Evolutionary conservation across 2,888 invertebrate genomes (phyloP).

Genomic region (Neoitamus cyanurus): DNA sequence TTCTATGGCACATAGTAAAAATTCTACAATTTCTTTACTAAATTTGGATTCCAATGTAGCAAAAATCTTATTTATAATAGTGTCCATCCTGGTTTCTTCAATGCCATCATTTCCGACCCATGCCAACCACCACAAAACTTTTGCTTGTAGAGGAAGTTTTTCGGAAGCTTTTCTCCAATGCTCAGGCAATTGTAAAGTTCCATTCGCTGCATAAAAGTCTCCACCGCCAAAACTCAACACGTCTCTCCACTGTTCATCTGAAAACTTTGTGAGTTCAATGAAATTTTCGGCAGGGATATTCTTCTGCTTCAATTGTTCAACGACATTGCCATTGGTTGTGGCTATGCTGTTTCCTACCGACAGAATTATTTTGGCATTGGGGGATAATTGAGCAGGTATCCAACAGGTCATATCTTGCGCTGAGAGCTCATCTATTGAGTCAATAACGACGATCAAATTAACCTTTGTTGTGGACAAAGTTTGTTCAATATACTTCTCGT

Average conservation of each 20-base stretch:
- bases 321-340: constrained; percentile 43
- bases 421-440: constrained; percentile 76
- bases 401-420: constrained; percentile 71
- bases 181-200: constrained; percentile 62
- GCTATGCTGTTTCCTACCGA: not conserved
- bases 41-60: constrained; percentile 76
- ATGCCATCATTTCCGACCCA: constrained; percentile 72
- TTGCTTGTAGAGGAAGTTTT: constrained; percentile 64
- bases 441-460: constrained; percentile 78
- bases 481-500: constrained; percentile 71
- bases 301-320: constrained; percentile 56
- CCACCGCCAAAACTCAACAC: constrained; percentile 63
- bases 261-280: constrained; percentile 61
- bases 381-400: constrained; percentile 80
- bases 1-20: constrained; percentile 78
- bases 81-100: constrained; percentile 69
- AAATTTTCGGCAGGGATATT: constrained; percentile 60
- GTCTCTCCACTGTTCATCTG: constrained; percentile 64
- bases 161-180: constrained; percentile 61
- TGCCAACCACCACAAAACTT: constrained; percentile 72
- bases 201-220: constrained; percentile 63
- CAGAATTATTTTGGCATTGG: constrained; percentile 80
- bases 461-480: constrained; percentile 64
- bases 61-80: constrained; percentile 73
- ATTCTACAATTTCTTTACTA: constrained; percentile 73